A percentile compares a stretch with the other conserved stretches of the same genome.
These are phyloP conservation scores for Chrosomus eos DNA, from an alignment of 2,797 vertebrate genomes.

Conservation along the genomic window DNA sequence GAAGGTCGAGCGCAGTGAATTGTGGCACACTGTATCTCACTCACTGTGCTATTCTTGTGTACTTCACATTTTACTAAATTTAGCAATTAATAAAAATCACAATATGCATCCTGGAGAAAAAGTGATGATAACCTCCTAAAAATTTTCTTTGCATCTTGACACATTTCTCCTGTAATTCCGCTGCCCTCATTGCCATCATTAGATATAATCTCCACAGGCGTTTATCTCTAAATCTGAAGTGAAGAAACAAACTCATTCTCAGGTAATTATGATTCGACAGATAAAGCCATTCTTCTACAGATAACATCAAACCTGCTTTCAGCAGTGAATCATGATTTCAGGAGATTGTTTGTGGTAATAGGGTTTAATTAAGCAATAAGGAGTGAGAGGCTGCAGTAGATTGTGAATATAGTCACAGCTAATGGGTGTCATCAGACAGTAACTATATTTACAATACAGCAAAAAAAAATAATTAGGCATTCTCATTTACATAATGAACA, in stretches of 20 bases:
- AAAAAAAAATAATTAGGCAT: not conserved
- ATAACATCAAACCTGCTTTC: constrained; percentile 5
- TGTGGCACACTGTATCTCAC: not conserved
- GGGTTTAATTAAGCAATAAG: constrained; percentile 4
- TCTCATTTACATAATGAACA: not conserved
- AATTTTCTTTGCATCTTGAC: constrained; percentile 16
- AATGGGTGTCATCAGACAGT: not conserved
- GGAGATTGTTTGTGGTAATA: not conserved
- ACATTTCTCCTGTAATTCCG: constrained; percentile 10
- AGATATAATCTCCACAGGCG: constrained; percentile 39
- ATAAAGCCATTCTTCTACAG: constrained; percentile 50
- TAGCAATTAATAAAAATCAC: not conserved
- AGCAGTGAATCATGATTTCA: constrained; percentile 8
- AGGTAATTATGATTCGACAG: constrained; percentile 60
- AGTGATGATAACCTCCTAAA: constrained; percentile 23
- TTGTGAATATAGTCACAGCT: not conserved
- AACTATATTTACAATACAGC: not conserved
- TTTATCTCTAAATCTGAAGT: constrained; percentile 45
- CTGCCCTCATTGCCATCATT: constrained; percentile 23
- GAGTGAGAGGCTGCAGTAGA: not conserved
- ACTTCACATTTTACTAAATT: not conserved
- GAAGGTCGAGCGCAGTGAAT: not conserved
- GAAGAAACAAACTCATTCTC: constrained; percentile 53
- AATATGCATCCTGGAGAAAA: not conserved
- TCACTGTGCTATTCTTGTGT: not conserved